These are phyloP conservation scores for Hyles euphorbiae DNA, from an alignment of 1,140 invertebrate species.

Conservation along the genomic window DNA sequence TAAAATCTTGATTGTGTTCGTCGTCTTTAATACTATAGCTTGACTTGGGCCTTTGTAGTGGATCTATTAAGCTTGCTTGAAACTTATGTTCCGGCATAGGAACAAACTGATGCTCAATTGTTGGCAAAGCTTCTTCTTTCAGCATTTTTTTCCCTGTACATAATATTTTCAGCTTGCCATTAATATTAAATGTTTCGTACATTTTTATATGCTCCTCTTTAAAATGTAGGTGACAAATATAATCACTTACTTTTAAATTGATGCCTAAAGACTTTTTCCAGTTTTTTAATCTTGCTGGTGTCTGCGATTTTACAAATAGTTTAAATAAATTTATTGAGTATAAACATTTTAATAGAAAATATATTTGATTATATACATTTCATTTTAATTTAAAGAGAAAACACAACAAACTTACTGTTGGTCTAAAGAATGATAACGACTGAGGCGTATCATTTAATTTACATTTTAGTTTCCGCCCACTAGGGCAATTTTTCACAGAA, in stretches of 20 bases:
- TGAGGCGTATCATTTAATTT: conserved; percentile 8
- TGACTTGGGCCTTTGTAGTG: background rate
- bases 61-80: too few relatives aligned
- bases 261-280: conserved; percentile 6
- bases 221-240: conserved; percentile 14
- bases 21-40: background rate
- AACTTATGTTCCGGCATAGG: background rate
- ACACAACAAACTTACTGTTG: conserved; percentile 2
- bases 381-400: too few relatives aligned
- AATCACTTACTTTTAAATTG: conserved; percentile 6
- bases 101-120: conserved; percentile 11
- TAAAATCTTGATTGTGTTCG: background rate
- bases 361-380: too few relatives aligned
- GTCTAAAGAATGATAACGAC: conserved; percentile 9
- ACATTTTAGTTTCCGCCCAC: conserved; percentile 7
- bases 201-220: conserved; percentile 10
- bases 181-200: conserved; percentile 9
- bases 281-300: conserved; percentile 8
- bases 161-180: background rate
- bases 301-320: conserved; percentile 5
- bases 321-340: background rate
- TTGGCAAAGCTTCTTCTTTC: conserved; percentile 9
- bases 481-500: conserved; percentile 11
- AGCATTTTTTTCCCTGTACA: conserved; percentile 9
- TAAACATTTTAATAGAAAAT: background rate